Evolutionary conservation across 2,797 vertebrate genomes (phyloP), one percentile per base, ranked within the genome.

Genomic region (Siniperca scherzeri): DNA sequence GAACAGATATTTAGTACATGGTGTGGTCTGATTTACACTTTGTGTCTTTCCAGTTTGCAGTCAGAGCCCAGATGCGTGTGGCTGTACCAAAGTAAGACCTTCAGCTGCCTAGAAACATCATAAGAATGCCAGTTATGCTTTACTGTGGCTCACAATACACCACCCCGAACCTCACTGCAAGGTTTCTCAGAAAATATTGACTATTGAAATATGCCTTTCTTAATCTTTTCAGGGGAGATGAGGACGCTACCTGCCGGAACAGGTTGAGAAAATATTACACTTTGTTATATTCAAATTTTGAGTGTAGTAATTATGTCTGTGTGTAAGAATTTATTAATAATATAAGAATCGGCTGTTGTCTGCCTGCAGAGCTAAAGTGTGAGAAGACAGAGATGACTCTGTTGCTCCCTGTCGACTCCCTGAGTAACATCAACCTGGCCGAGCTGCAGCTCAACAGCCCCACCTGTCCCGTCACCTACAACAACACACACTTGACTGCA

Each of bases 61-160:
- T 96, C 95, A 2, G 84, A 90, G 69, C 82, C 91, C 52, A 92
- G 91, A 73, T 96, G 95, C n/a, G 46, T 96, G 30, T 96, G 96
- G 96, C 80, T 96, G 64, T 89, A 92, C 70, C 95, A 96, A 90
- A 92, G 96, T 96, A 93, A 95, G 95, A 72, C 36, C 9, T 46
- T 69, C 12, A 57, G 33, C 61, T 52, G 66, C 36, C 5, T 46
- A 11, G 1, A 77, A 68, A 40, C 4, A 13, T 72, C 52, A 48
- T 7, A 61, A 74, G 17, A 79, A 82, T 78, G n/a, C 16, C 16
- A 79, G 16, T 10, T 21, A 27, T 70, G 50, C 13, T 36, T 64
- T 8, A 16, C 25, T 72, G 19, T 21, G 40, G 7, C 9, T 2
- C 7, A 55, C 14, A 70, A 36, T 46, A 8, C 56, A 64, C 13